Evolutionary conservation across 37 sponge, comb jelly and placozoan species (phyloP).

Genomic region (Chondrilla cf. caribensis): DNA sequence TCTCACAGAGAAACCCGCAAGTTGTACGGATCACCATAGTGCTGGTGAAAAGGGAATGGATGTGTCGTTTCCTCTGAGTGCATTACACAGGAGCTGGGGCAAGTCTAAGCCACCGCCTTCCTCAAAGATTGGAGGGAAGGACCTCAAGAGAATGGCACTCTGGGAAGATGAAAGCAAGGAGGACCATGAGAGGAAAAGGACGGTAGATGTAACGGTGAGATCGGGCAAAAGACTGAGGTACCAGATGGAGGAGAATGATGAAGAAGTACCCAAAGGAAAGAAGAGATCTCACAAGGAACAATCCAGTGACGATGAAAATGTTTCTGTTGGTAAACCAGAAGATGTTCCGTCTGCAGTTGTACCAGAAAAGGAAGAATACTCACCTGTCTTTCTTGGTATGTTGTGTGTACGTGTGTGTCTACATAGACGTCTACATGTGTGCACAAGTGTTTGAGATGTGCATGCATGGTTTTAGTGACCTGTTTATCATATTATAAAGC

Average conservation of each 20-base stretch:
- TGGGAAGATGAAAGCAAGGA: not conserved
- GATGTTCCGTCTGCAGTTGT: too few species aligned
- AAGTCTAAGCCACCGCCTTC: not conserved
- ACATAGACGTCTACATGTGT: not conserved
- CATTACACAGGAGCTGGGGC: not conserved
- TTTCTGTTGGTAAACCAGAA: too few species aligned
- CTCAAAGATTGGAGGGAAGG: slow-evolving; percentile 5
- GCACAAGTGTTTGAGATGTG: not conserved
- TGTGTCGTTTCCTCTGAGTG: slow-evolving; percentile 11
- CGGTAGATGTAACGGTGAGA: not conserved
- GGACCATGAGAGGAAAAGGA: too few species aligned
- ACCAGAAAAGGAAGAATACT: too few species aligned
- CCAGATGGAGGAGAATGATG: not conserved
- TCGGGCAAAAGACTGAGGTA: not conserved
- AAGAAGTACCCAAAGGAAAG: not conserved
- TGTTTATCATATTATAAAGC: too few species aligned
- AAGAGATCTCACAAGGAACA: not conserved
- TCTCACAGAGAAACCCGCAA: not conserved
- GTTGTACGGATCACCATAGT: not conserved
- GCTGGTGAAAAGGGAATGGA: slow-evolving; percentile 6
- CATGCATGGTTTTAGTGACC: not conserved
- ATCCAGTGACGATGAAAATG: too few species aligned
- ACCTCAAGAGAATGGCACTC: too few species aligned
- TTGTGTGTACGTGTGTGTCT: not conserved
- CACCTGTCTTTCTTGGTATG: not conserved